phyloP scores from a whole-genome alignment of 2,113 vertebrate species.

The Herpetotheres cachinnans region DNA sequence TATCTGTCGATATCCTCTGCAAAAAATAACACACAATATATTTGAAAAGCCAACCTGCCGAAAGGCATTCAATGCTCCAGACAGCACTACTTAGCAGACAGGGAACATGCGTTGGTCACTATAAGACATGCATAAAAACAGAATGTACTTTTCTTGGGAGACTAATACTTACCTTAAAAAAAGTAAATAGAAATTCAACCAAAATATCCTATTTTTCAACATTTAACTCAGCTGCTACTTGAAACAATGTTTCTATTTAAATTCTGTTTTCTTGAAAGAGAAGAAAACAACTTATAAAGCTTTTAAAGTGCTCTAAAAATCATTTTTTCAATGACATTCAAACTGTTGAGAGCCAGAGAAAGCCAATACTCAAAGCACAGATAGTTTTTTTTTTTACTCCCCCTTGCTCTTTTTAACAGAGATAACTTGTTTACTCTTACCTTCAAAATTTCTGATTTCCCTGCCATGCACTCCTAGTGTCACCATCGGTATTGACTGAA shows the following conservation, averaged over 20 bases:
- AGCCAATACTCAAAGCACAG: not conserved
- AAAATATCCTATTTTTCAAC: not conserved
- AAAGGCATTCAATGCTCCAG: not conserved
- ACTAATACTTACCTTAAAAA: not conserved
- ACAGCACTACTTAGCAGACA: not conserved
- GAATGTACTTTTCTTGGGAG: not conserved
- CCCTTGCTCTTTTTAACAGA: not conserved
- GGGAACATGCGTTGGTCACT: not conserved
- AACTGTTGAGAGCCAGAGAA: not conserved
- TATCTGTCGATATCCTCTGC: not conserved
- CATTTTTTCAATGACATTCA: not conserved
- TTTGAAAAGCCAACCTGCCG: not conserved
- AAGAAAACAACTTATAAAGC: not conserved
- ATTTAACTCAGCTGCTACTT: not conserved
- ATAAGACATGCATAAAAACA: not conserved
- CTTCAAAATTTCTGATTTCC: not conserved
- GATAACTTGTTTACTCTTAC: not conserved
- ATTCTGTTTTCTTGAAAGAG: not conserved
- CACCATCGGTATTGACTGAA: rapidly evolving
- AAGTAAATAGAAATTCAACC: not conserved
- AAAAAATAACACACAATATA: not conserved
- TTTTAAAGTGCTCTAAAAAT: not conserved
- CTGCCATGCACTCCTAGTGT: not conserved
- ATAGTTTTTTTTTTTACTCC: not conserved
- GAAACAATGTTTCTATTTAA: not conserved